phyloP scores from a whole-genome alignment of 2,888 invertebrate genomes.

The Parnassius orleans region DNA sequence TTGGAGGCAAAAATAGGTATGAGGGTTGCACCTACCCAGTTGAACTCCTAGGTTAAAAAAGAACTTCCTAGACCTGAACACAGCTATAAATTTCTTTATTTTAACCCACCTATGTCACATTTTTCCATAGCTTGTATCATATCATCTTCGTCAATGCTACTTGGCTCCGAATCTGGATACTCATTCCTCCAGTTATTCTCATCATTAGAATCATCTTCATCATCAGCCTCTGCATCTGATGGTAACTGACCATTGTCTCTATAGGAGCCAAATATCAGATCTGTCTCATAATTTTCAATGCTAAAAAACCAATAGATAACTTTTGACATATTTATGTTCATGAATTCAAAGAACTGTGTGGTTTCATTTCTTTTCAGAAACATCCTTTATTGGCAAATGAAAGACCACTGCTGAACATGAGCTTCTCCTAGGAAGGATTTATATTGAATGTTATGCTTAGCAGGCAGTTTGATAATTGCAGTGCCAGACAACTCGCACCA shows the following conservation, averaged over 20 bases:
- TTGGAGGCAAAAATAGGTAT: too few species aligned
- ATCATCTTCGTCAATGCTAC: slow-evolving; percentile 82
- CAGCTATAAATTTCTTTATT: too few species aligned
- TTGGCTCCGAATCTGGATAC: slow-evolving; percentile 86
- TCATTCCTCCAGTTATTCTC: slow-evolving; percentile 90
- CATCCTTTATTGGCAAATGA: neutral
- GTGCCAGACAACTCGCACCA: too few species aligned
- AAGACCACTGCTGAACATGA: neutral
- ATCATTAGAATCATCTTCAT: slow-evolving; percentile 87
- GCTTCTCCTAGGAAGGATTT: too few species aligned
- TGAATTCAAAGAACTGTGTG: neutral
- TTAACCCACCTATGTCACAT: slow-evolving; percentile 53
- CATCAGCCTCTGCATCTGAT: slow-evolving; percentile 62
- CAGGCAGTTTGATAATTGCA: too few species aligned
- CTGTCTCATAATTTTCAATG: slow-evolving; percentile 65
- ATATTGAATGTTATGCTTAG: too few species aligned
- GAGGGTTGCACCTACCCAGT: too few species aligned
- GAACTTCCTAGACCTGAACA: too few species aligned
- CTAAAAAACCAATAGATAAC: slow-evolving; percentile 30
- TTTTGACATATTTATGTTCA: neutral
- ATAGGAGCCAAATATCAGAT: slow-evolving; percentile 55
- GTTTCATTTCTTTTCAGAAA: too few species aligned
- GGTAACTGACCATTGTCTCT: slow-evolving; percentile 48
- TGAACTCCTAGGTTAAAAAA: too few species aligned
- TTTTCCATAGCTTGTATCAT: slow-evolving; percentile 81